Percentiles rank a stretch among this genome's conserved stretches.
These are phyloP conservation scores for Gopherus flavomarginatus DNA, from an alignment of 2,113 vertebrate genomes.

Conservation along the genomic window DNA sequence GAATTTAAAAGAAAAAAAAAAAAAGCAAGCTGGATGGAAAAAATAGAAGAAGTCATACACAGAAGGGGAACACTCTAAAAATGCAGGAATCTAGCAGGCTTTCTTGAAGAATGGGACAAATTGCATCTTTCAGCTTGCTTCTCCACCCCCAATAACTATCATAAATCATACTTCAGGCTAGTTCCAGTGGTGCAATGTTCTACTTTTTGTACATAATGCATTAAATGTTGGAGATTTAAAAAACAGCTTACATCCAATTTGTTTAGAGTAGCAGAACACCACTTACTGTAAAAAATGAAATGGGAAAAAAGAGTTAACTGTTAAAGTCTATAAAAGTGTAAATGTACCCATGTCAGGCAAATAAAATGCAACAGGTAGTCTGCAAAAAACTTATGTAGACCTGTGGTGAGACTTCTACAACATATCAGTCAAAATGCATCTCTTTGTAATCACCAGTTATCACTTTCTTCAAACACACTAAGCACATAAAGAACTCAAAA, in stretches of 20 bases:
- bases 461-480: not conserved
- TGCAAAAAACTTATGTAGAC: not conserved
- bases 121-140: not conserved
- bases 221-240: not conserved
- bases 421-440: not conserved
- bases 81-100: not conserved
- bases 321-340: not conserved
- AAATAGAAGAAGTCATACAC: not conserved
- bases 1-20: not conserved
- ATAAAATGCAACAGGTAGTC: not conserved
- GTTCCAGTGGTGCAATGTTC: not conserved
- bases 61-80: not conserved
- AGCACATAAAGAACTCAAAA: not conserved
- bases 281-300: not conserved
- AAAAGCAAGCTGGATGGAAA: not conserved
- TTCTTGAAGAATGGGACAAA: not conserved
- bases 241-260: not conserved
- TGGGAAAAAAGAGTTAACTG: not conserved
- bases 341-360: not conserved
- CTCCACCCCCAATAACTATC: not conserved
- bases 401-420: not conserved
- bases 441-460: not conserved
- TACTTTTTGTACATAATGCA: not conserved
- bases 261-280: not conserved
- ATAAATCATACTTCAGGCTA: not conserved